A percentile compares a stretch with the other conserved stretches of the same genome.
These are phyloP conservation scores for Drosophila nasuta DNA, from an alignment of 1,140 invertebrate species.

Conservation along the genomic window DNA sequence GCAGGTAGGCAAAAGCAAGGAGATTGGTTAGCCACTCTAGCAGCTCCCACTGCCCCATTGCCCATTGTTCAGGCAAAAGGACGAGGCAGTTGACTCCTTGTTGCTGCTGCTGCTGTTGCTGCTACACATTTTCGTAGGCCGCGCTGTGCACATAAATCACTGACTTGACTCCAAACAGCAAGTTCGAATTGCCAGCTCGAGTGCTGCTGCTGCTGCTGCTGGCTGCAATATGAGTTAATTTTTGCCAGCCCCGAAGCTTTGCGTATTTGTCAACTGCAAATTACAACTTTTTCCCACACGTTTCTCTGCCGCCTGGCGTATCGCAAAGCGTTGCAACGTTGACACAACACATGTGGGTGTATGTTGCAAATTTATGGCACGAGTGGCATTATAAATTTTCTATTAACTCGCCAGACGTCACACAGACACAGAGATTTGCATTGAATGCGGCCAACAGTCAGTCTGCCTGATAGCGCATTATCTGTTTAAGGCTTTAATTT, in stretches of 20 bases:
- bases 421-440: slow-evolving; percentile 61
- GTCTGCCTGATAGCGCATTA: slow-evolving; percentile 70
- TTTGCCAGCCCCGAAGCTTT: slow-evolving; percentile 55
- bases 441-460: slow-evolving; percentile 58
- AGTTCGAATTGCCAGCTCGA: slow-evolving; percentile 11
- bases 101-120: slow-evolving; percentile 26
- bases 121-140: slow-evolving; percentile 70
- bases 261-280: slow-evolving; percentile 83
- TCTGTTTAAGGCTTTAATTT: slow-evolving; percentile 84
- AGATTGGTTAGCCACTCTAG: slow-evolving; percentile 39
- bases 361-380: slow-evolving; percentile 74
- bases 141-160: slow-evolving; percentile 73
- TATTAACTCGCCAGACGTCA: slow-evolving; percentile 71
- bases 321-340: slow-evolving; percentile 32
- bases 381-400: slow-evolving; percentile 79
- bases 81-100: slow-evolving; percentile 12
- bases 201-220: slow-evolving; percentile 20
- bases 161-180: slow-evolving; percentile 39
- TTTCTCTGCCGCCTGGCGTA: slow-evolving; percentile 29
- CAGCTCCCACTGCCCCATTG: slow-evolving; percentile 54
- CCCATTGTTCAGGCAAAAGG: slow-evolving; percentile 42
- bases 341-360: slow-evolving; percentile 61
- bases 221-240: slow-evolving; percentile 79
- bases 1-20: slow-evolving; percentile 30
- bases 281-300: slow-evolving; percentile 80